Evolutionary conservation across 2,888 invertebrate species (phyloP), one percentile per base, ranked within the genome.

Genomic region (Mythimna ferrago): DNA sequence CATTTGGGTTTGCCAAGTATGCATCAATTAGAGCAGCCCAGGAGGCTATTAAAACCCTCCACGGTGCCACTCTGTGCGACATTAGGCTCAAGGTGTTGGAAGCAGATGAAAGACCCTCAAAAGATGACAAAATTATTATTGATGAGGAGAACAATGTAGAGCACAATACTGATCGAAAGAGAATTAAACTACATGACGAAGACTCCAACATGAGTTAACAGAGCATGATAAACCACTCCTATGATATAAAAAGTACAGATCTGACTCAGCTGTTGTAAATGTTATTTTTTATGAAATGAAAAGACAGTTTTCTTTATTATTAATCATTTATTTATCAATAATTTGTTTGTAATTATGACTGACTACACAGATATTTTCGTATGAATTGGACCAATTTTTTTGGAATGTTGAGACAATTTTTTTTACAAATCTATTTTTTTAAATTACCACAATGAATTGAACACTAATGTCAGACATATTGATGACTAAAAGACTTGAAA

Each of bases 1-100:
- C 98, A 89, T 99, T 98, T 95, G 99, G 99, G 0, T 99, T 99
- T 94, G 99, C 98, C 1, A 99, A 98, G 92, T 99, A 98, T 95
- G 98, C 98, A 7, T 97, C 97, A 54, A 96, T 97, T 70, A 97
- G 97, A 64, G 97, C 98, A 78, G 99, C 99, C 0, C 97, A 97
- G 81, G 97, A 97, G 82, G 98, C 98, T 6, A 98, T 98, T 66
- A 90, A 76, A 62, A 91, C 91, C 11, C 93, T 99, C 53, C 98
- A 99, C 92, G 99, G 98, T 3, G 98, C 98, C 69, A 98, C 98
- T 88, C 97, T 99, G 67, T 98, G 97, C 90, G 99, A 99, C 10
- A 97, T 98, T 32, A 97, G 97, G 80, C 93, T 99, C 67, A 98
- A 99, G 94, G 99, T 99, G 2, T 96, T 99, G 92, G 98, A 98